Evolutionary conservation across 2,797 vertebrate species (phyloP).

Genomic region (Hydrocynus forskahlii): DNA sequence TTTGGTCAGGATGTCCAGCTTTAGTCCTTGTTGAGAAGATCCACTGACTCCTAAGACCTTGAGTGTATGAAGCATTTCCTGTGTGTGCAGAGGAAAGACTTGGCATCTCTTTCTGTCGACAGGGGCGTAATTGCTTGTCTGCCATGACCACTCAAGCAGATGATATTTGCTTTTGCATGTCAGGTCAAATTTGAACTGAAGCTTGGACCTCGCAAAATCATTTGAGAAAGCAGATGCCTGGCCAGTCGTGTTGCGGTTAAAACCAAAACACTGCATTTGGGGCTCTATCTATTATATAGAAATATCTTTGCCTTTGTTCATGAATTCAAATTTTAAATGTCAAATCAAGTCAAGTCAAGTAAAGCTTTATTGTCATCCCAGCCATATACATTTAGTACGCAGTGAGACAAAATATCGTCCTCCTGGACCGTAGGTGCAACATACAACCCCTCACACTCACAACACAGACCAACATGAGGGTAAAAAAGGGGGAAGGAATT

Average conservation of each 20-base stretch:
- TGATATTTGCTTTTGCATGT: constrained; percentile 60
- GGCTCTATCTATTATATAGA: background rate
- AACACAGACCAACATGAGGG: too few relatives aligned
- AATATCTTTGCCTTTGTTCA: too few relatives aligned
- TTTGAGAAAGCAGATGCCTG: constrained; percentile 36
- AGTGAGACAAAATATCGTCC: too few relatives aligned
- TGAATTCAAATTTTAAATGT: background rate
- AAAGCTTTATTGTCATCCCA: too few relatives aligned
- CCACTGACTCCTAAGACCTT: constrained; percentile 38
- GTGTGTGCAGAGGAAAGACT: constrained; percentile 23
- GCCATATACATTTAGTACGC: too few relatives aligned
- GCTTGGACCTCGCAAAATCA: constrained; percentile 48
- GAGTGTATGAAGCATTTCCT: constrained; percentile 31
- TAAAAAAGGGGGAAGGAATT: too few relatives aligned
- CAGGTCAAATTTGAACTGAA: constrained; percentile 58
- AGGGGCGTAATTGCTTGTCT: constrained; percentile 55
- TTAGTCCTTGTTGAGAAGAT: background rate
- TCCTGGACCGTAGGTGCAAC: too few relatives aligned
- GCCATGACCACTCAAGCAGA: constrained; percentile 55
- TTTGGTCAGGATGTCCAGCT: constrained; percentile 36
- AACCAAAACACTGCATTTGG: background rate
- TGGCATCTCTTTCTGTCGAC: constrained; percentile 52
- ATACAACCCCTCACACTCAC: too few relatives aligned
- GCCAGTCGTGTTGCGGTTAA: background rate
- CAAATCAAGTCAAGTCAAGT: too few relatives aligned